Conservation (phyloP, 2,797 vertebrate species). For the Pelodytes ibericus region DNA sequence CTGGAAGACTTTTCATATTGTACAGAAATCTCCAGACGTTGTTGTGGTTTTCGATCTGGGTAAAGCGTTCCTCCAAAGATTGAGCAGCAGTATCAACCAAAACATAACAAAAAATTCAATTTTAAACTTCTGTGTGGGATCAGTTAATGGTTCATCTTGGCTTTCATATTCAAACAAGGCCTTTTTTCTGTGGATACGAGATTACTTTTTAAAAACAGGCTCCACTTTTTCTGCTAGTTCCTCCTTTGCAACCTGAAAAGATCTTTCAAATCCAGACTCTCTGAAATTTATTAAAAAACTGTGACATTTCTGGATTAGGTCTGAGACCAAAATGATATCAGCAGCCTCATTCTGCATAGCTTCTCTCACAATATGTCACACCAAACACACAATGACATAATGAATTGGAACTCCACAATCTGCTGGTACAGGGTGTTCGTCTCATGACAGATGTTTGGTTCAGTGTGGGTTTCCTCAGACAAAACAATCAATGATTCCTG, state of each 20-base stretch:
- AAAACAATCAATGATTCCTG: background rate
- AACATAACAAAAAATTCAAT: background rate
- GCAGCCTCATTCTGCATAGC: background rate
- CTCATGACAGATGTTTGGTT: background rate
- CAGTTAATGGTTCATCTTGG: background rate
- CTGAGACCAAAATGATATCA: background rate
- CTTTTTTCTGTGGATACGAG: too few relatives aligned
- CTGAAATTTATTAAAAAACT: background rate
- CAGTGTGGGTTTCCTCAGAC: background rate
- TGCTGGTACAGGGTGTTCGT: background rate
- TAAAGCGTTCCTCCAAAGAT: background rate
- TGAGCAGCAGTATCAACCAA: background rate
- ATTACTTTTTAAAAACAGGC: too few relatives aligned
- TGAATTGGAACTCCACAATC: background rate
- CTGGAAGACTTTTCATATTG: background rate
- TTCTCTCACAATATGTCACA: background rate
- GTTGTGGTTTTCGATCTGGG: background rate
- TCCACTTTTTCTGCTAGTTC: too few relatives aligned
- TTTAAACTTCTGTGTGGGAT: background rate
- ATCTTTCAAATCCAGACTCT: background rate
- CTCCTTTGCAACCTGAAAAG: too few relatives aligned
- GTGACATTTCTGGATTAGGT: background rate
- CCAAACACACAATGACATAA: background rate
- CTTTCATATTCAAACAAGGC: too few relatives aligned
- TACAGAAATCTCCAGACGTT: background rate